These are phyloP conservation scores for Diuraphis noxia DNA, from an alignment of 1,140 invertebrate species.

Conservation along the genomic window DNA sequence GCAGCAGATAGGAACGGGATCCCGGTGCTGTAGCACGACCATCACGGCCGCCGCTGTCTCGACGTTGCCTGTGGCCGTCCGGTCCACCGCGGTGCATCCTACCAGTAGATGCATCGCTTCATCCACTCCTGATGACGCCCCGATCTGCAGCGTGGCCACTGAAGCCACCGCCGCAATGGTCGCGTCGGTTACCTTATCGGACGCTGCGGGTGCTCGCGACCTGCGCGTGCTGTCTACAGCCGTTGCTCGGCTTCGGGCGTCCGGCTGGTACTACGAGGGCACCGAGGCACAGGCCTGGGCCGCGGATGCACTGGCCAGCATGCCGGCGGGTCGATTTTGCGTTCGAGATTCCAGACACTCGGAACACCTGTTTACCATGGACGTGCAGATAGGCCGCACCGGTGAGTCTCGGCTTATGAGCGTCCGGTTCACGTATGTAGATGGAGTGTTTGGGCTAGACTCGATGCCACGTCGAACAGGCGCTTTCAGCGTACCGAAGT, in stretches of 20 bases:
- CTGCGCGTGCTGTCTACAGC: slow-evolving; percentile 3
- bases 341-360: slow-evolving; percentile 38
- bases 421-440: slow-evolving; percentile 36
- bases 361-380: slow-evolving; percentile 44
- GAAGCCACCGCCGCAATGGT: background rate
- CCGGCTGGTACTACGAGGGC: slow-evolving; percentile 48
- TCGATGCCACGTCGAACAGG: background rate
- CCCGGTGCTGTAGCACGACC: background rate
- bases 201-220: background rate
- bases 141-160: background rate
- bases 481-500: background rate
- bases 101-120: background rate
- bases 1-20: background rate
- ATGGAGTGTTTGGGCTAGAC: slow-evolving; percentile 45
- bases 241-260: slow-evolving; percentile 11
- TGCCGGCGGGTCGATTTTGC: slow-evolving; percentile 38
- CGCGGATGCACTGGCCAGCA: background rate
- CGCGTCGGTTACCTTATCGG: background rate
- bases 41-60: background rate
- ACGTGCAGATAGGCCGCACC: background rate
- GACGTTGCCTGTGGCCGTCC: background rate
- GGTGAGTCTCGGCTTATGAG: background rate
- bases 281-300: background rate
- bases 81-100: background rate
- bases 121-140: too few species aligned